Evolutionary conservation across 2,113 vertebrate genomes (phyloP).

Genomic region (Mustela lutreola): DNA sequence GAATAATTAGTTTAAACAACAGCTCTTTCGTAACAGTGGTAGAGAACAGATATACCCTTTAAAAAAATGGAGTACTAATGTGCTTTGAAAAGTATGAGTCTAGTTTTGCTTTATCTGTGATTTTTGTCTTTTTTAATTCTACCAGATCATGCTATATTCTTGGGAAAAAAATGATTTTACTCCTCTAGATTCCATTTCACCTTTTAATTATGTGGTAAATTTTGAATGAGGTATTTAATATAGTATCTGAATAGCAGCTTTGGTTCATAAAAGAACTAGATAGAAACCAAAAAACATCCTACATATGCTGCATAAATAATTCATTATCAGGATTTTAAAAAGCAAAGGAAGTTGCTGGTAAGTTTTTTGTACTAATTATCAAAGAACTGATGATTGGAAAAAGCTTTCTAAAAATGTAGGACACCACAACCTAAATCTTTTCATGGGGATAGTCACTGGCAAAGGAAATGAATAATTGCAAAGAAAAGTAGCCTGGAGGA

Average conservation of each 20-base stretch:
- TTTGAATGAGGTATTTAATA: background rate
- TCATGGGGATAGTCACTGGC: constrained; percentile 35
- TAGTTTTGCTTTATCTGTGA: background rate
- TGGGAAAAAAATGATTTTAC: background rate
- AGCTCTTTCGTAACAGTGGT: background rate
- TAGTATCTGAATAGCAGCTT: background rate
- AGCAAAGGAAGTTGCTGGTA: constrained; percentile 43
- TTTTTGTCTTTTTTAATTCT: constrained; percentile 24
- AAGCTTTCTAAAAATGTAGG: constrained; percentile 73
- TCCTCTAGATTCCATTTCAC: constrained; percentile 21
- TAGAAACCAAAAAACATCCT: constrained; percentile 14
- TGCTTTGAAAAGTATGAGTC: background rate
- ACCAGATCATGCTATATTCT: background rate
- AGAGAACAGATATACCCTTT: background rate
- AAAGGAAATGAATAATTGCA: constrained; percentile 54
- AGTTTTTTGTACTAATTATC: constrained; percentile 81
- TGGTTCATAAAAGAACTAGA: constrained; percentile 17
- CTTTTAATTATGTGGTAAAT: constrained; percentile 52
- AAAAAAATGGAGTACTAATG: background rate
- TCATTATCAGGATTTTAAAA: constrained; percentile 32
- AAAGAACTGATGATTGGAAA: constrained; percentile 67
- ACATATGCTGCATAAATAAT: background rate
- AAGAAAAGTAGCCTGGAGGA: constrained; percentile 19
- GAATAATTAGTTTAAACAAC: background rate
- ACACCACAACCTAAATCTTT: constrained; percentile 60